Evolutionary conservation across 2,797 vertebrate species (phyloP), one percentile per base, ranked within the genome.

Genomic region (Molossus molossus): DNA sequence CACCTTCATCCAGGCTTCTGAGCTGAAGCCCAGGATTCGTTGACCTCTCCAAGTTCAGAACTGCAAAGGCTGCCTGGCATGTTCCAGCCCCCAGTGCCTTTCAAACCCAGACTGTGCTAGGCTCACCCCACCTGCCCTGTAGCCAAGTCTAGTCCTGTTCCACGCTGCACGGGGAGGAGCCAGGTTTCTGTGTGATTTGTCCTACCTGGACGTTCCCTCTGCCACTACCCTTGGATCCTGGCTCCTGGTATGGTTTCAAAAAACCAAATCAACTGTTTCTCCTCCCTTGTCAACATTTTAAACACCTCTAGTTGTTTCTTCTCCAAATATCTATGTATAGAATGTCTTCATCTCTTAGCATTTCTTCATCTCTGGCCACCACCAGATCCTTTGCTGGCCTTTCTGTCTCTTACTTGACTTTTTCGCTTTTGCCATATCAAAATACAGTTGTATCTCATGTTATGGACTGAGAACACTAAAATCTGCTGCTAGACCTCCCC

Each of bases 51-150:
- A 81, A 96, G 96, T 91, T 88, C 81, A 86, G 92, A 82, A 96
- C 87, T 92, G 93, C 97, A 96, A 97, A 97, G 96, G 65, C 91
- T 72, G 94, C 86, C 94, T 93, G 96, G 96, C 96, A 95, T 96
- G 95, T 96, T 91, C 89, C 84, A 95, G 69, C 55, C 96, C 96
- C 96, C 89, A 65, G 83, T 80, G 94, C 86, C 96, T 96, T 97
- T 95, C 95, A 96, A 95, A 95, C 88, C 91, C 77, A 86, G 93
- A 96, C 94, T 97, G 89, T 95, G 87, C 94, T 97, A 94, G 95
- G 94, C 96, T 45, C 85, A 91, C 93, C 97, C 96, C 96, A 92
- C 97, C 96, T 96, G 96, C 95, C 89, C 90, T 83, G 95, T 92
- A 94, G 95, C 92, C 82, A 79, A 96, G 83, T 93, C 96, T 90